Percentiles rank a stretch among this genome's conserved stretches.
Conservation (phyloP, 2,888 invertebrate species). For the Xestia xanthographa region DNA sequence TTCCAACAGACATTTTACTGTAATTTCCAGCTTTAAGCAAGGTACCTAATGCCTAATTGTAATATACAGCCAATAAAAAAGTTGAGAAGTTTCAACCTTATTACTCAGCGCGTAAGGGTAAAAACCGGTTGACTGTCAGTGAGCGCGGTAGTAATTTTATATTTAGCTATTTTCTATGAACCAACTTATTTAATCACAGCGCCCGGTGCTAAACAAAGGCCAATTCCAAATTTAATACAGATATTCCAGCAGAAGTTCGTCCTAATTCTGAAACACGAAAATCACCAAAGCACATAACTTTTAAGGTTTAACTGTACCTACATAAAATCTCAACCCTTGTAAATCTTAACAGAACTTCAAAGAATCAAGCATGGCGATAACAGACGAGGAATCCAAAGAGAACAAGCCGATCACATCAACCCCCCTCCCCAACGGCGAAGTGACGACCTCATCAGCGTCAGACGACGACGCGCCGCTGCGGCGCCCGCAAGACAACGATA, state of each 20-base stretch:
- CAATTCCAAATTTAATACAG: not conserved
- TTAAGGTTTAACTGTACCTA: not conserved
- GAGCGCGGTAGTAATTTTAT: not conserved
- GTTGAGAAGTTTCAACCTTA: too few species aligned
- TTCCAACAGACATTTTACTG: not conserved
- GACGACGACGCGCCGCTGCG: conserved; percentile 86
- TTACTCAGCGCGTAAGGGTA: too few species aligned
- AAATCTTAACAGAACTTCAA: conserved; percentile 77
- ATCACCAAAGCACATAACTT: not conserved
- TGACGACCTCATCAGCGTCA: conserved; percentile 78
- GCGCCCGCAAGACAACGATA: conserved; percentile 74
- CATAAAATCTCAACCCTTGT: not conserved
- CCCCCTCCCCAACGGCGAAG: conserved; percentile 82
- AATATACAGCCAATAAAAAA: not conserved
- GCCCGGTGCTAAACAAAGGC: not conserved
- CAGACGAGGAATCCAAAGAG: conserved; percentile 89
- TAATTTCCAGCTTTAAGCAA: not conserved
- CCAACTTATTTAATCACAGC: not conserved
- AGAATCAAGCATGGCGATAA: conserved; percentile 81
- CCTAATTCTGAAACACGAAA: not conserved
- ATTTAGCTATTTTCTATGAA: not conserved
- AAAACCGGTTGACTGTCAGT: too few species aligned
- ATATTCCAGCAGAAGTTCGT: not conserved
- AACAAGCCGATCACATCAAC: conserved; percentile 89
- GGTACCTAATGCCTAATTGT: not conserved